Conservation (phyloP, 2,888 invertebrate genomes). For the Rambutsinella grinnellia region DNA sequence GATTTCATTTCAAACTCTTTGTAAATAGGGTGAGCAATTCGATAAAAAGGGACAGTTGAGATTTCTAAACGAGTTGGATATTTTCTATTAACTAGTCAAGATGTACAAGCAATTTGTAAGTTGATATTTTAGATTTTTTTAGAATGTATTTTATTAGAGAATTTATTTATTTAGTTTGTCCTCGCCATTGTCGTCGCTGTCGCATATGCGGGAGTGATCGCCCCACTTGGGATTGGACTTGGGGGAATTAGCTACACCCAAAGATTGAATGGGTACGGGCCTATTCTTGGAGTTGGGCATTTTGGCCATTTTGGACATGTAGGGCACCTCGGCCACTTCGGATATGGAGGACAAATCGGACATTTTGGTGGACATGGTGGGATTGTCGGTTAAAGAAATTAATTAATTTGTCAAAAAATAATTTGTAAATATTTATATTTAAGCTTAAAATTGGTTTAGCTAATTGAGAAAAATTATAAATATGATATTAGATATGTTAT, state of each 20-base stretch:
- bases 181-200: conserved; percentile 28
- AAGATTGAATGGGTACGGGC: conserved; percentile 40
- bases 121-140: conserved; percentile 15
- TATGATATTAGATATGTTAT: no score
- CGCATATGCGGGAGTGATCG: conserved; percentile 35
- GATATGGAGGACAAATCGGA: not conserved
- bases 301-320: conserved; percentile 6
- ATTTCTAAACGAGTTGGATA: no score
- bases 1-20: no score
- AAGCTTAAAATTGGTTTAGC: no score
- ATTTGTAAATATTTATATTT: no score
- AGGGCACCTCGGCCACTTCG: no score
- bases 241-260: conserved; percentile 45
- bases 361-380: conserved; percentile 28
- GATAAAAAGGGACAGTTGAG: no score
- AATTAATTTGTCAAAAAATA: no score
- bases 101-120: conserved; percentile 44
- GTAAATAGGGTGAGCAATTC: no score
- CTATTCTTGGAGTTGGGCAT: conserved; percentile 14
- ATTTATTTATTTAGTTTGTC: conserved; percentile 19
- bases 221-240: conserved; percentile 13
- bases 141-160: no score
- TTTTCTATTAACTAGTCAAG: conserved; percentile 24
- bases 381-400: not conserved
- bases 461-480: no score